Evolutionary conservation across 2,888 invertebrate species (phyloP), one percentile per base, ranked within the genome.

Genomic region (Plagodis pulveraria): DNA sequence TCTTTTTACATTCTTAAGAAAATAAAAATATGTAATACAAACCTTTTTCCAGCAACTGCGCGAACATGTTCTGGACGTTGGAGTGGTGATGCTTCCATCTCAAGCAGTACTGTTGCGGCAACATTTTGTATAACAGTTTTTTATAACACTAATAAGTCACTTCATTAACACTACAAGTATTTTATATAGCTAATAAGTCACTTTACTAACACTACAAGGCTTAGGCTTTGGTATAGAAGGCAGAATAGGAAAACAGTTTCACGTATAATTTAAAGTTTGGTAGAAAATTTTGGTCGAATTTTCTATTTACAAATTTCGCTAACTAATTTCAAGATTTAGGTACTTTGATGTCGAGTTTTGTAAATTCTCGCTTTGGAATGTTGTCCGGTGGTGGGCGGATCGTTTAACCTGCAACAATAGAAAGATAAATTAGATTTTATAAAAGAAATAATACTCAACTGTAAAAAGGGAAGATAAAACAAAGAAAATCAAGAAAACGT

Each of bases 1-100:
- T 32, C 6, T 35, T 35, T 33, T 45, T 35, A 41, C 10, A 53
- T 1, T 46, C 36, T 52, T 52, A 43, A 12, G 6, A 12, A 43
- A 43, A 12, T 12, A 43, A 5, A 43, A 11, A 50, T 36, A 12
- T 35, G 0, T 35, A 5, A 8, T 57, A 77, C 84, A 10, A 53
- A 93, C 93, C 92, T 88, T 92, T 92, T 81, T 97, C 97, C 61
- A 98, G 89, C 58, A 98, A 93, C 86, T 97, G 96, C 55, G 97
- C 96, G 89, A 97, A 97, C 96, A 97, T 97, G 38, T 95, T 96
- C 93, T 97, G 97, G 70, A 98, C 94, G 85, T 98, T 98, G 69
- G 96, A 96, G 88, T 97, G 97, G 89, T 98, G 98, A 88, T 98
- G 97, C 81, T 97, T 98, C 98, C 98, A 98, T 88, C 97, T 93